Conservation (phyloP, 2,797 vertebrate species). For the Oreochromis grahami region DNA sequence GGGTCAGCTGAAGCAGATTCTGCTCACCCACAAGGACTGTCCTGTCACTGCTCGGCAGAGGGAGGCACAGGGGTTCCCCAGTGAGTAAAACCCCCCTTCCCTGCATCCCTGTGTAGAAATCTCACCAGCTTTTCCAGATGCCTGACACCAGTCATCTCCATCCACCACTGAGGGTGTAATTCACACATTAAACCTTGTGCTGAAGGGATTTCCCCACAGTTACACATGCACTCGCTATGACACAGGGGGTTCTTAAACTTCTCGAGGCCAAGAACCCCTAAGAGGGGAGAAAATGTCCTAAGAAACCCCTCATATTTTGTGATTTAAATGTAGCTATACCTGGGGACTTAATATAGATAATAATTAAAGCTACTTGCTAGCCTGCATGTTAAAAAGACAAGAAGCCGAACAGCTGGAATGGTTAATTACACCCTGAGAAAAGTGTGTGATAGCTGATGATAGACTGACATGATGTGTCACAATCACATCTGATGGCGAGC, state of each 20-base stretch:
- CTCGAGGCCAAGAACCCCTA: neutral
- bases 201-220: neutral
- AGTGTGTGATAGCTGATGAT: neutral
- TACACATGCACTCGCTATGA: neutral
- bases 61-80: conserved; percentile 92
- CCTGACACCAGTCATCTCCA: conserved; percentile 34
- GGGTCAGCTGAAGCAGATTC: conserved; percentile 96
- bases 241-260: neutral
- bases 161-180: conserved; percentile 14
- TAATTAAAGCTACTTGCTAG: neutral
- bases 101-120: conserved; percentile 11
- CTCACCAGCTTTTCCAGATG: conserved; percentile 29
- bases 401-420: neutral
- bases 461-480: neutral
- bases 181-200: conserved; percentile 1
- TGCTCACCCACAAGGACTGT: conserved; percentile 98
- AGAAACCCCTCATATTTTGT: neutral
- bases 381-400: neutral
- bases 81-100: conserved; percentile 80
- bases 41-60: conserved; percentile 96
- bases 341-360: neutral
- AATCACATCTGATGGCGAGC: neutral
- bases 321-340: neutral
- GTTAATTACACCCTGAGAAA: neutral
- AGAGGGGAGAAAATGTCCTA: neutral